Evolutionary conservation across 2,888 invertebrate genomes (phyloP).

Genomic region (Amphipyra berbera): DNA sequence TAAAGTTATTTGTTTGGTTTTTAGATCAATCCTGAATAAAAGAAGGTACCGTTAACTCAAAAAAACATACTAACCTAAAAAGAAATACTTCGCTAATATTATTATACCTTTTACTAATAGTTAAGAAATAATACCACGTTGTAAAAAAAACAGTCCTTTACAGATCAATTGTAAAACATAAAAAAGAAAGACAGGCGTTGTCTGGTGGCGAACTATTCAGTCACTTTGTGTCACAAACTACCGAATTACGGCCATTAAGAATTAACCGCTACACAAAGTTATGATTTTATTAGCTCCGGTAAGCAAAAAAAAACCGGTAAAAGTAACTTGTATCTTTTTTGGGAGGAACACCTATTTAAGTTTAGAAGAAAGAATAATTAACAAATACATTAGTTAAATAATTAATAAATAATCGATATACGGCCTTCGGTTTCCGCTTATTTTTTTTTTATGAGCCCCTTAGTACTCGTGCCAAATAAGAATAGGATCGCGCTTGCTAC

Average conservation of each 20-base stretch:
- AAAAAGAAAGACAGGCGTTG: slow-evolving; percentile 30
- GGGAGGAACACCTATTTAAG: no score
- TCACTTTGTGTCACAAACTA: slow-evolving; percentile 20
- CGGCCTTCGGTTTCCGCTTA: no score
- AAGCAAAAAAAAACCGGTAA: slow-evolving; percentile 17
- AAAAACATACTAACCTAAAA: slow-evolving; percentile 3
- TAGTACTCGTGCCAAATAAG: no score
- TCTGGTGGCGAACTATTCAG: slow-evolving; percentile 11
- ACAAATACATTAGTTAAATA: no score
- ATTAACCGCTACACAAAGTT: slow-evolving; percentile 42
- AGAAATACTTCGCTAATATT: slow-evolving; percentile 25
- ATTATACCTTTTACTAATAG: slow-evolving; percentile 32
- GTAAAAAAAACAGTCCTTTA: slow-evolving; percentile 22
- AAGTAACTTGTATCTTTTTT: not conserved
- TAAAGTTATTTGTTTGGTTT: no score
- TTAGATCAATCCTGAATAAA: no score
- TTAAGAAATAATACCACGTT: slow-evolving; percentile 35
- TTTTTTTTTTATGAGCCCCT: no score
- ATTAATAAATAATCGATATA: no score
- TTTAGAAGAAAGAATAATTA: no score
- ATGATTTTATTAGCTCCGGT: slow-evolving; percentile 27
- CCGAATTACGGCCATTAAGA: slow-evolving; percentile 31
- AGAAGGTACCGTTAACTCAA: no score
- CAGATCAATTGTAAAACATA: slow-evolving; percentile 46
- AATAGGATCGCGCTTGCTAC: no score